Evolutionary conservation across 2,888 invertebrate species (phyloP).

Genomic region (Campaea margaritaria): DNA sequence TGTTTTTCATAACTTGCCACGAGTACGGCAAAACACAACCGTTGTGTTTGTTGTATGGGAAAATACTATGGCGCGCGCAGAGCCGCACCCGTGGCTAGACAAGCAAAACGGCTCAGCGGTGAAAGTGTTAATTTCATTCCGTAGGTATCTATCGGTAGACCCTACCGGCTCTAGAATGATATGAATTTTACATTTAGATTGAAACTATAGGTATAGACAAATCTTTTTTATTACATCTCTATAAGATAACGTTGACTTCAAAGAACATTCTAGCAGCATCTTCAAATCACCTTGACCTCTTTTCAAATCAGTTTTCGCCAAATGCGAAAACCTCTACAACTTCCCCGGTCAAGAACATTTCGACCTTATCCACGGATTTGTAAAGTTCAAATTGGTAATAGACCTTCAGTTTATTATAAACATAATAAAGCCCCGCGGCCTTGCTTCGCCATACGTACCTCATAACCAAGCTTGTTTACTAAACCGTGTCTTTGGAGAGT

Average conservation of each 20-base stretch:
- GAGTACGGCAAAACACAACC: too few relatives aligned
- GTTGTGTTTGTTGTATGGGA: too few relatives aligned
- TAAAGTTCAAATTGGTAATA: constrained; percentile 17
- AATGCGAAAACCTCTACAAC: constrained; percentile 20
- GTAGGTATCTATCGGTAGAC: too few relatives aligned
- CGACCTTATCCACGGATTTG: constrained; percentile 13
- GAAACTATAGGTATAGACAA: too few relatives aligned
- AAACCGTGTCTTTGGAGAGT: constrained; percentile 42
- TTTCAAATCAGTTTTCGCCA: constrained; percentile 22
- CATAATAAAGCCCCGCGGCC: constrained; percentile 38
- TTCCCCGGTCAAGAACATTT: constrained; percentile 11
- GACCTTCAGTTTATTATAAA: constrained; percentile 29
- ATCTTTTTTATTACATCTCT: too few relatives aligned
- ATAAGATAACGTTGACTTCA: neutral
- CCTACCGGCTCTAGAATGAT: too few relatives aligned
- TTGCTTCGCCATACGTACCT: constrained; percentile 44
- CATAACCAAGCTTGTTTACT: constrained; percentile 51
- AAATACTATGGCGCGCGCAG: too few relatives aligned
- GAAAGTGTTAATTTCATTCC: too few relatives aligned
- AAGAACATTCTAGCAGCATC: constrained; percentile 22
- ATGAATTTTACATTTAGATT: too few relatives aligned
- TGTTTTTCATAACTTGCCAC: too few relatives aligned
- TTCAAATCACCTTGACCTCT: constrained; percentile 25
- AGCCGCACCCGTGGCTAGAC: too few relatives aligned
- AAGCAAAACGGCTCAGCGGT: too few relatives aligned